These are phyloP conservation scores for Sinocyclocheilus anophthalmus DNA, from an alignment of 2,113 vertebrate genomes.

Conservation along the genomic window DNA sequence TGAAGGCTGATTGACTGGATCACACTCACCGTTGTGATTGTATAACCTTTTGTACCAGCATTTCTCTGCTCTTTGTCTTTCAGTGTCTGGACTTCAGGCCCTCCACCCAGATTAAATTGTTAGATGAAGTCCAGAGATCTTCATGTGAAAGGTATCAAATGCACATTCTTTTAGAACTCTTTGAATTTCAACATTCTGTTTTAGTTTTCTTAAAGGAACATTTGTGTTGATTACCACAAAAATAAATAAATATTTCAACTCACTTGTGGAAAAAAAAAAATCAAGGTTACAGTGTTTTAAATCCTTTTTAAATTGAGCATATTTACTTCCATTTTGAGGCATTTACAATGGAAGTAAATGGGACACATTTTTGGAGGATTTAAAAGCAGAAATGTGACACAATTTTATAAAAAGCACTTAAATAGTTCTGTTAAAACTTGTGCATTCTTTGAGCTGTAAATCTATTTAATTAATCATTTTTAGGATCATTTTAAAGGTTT, in stretches of 20 bases:
- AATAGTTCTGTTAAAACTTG: too few species aligned
- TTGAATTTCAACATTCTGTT: slow-evolving; percentile 12
- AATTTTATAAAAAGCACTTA: too few species aligned
- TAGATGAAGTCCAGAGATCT: slow-evolving; percentile 51
- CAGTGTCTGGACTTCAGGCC: slow-evolving; percentile 11
- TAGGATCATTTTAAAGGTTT: too few species aligned
- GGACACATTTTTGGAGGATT: background rate
- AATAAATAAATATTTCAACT: background rate
- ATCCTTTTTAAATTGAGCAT: background rate
- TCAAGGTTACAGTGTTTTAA: background rate
- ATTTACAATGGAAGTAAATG: background rate
- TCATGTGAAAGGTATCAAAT: slow-evolving; percentile 22
- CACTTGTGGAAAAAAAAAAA: background rate
- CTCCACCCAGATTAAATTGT: slow-evolving; percentile 48
- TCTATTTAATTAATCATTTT: too few species aligned
- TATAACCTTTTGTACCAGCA: slow-evolving; percentile 34
- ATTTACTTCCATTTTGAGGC: background rate
- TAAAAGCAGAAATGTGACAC: background rate
- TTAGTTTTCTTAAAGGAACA: background rate
- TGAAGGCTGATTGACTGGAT: background rate
- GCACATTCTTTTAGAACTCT: background rate
- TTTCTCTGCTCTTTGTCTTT: slow-evolving; percentile 36
- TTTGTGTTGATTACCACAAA: background rate
- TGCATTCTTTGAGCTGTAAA: too few species aligned
- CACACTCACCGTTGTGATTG: slow-evolving; percentile 7